phyloP scores from a whole-genome alignment of 2,113 vertebrate species.

The Mesoclemmys tuberculata region DNA sequence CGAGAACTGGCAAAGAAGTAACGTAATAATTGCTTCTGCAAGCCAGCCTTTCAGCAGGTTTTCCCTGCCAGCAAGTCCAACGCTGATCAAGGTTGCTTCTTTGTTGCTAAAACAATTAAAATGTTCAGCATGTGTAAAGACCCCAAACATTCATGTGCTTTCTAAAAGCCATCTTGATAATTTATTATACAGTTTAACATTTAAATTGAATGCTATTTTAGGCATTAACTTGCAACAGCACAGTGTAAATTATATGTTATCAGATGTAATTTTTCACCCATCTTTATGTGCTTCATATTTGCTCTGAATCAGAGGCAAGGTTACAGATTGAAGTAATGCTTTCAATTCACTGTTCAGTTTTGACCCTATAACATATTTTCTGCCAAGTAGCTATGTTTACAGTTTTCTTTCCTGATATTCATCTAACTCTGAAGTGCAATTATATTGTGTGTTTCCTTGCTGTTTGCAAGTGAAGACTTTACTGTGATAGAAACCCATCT shows the following conservation, averaged over 20 bases:
- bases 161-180: not conserved
- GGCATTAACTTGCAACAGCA: not conserved
- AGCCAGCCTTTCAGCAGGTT: not conserved
- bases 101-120: not conserved
- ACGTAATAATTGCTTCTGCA: conserved; percentile 4
- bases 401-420: conserved; percentile 15
- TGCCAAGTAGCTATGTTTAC: not conserved
- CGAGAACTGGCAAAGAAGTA: not conserved
- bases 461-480: conserved; percentile 49
- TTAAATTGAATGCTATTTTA: conserved; percentile 33
- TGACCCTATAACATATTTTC: not conserved
- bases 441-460: conserved; percentile 45
- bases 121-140: not conserved
- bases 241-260: not conserved
- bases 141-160: not conserved
- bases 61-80: not conserved
- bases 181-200: conserved; percentile 19
- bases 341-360: not conserved
- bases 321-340: not conserved
- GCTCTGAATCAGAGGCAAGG: not conserved
- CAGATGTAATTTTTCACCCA: not conserved
- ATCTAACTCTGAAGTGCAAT: conserved; percentile 49
- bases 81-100: not conserved
- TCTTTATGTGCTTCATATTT: not conserved
- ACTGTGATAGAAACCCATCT: conserved; percentile 21